Conservation (phyloP, 2,888 invertebrate species). For the Diadegma fenestrale region DNA sequence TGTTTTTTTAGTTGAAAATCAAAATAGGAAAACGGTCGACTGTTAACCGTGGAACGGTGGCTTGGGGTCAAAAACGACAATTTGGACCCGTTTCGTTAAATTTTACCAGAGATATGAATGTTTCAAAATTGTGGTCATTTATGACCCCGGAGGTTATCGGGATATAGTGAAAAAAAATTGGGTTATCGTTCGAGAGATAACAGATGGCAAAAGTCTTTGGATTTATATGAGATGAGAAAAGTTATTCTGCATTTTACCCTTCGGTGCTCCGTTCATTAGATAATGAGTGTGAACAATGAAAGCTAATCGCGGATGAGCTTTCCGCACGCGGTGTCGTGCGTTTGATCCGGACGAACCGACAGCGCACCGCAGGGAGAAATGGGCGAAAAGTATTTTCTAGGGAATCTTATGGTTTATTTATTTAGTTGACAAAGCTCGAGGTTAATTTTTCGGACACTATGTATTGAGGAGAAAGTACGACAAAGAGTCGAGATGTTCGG, state of each 20-base stretch:
- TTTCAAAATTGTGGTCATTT: too few species aligned
- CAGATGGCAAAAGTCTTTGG: too few species aligned
- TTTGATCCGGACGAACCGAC: background rate
- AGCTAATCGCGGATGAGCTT: background rate
- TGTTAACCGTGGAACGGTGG: too few species aligned
- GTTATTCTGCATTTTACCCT: background rate
- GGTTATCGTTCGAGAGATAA: too few species aligned
- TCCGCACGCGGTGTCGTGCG: background rate
- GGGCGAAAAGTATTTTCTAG: background rate
- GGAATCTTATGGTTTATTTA: background rate
- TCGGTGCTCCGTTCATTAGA: background rate
- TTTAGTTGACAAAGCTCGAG: background rate
- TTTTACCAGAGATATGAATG: too few species aligned
- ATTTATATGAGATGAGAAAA: background rate
- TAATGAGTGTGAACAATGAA: background rate
- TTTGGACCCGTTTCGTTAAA: too few species aligned
- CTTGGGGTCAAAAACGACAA: too few species aligned
- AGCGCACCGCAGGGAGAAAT: background rate
- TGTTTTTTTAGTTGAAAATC: background rate
- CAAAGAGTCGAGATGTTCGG: constrained; percentile 23
- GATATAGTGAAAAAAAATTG: too few species aligned
- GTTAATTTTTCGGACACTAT: background rate
- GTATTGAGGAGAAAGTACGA: background rate
- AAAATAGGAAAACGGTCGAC: background rate
- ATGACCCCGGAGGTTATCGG: too few species aligned